Percentiles rank a stretch among this genome's conserved stretches.
These are phyloP conservation scores for Microctenopoma lineatum DNA, from an alignment of 2,797 vertebrate genomes.

Conservation along the genomic window DNA sequence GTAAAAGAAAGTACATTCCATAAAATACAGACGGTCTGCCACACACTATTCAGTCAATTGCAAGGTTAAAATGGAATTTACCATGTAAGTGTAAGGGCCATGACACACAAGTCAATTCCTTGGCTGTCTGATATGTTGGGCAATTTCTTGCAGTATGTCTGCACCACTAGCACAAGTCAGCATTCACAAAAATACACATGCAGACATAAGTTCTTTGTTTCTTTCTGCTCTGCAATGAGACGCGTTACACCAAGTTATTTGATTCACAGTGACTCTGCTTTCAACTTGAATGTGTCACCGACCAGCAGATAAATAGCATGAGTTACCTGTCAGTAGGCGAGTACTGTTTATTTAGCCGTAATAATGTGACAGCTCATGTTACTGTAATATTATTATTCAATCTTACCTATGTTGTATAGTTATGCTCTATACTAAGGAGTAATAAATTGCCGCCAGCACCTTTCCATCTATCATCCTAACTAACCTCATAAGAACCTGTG, in stretches of 20 bases:
- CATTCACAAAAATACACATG: not conserved
- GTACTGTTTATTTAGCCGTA: not conserved
- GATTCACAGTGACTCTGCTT: conserved; percentile 28
- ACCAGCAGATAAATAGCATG: conserved; percentile 17
- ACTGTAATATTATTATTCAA: not conserved
- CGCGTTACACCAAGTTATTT: conserved; percentile 24
- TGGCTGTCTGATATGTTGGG: too few species aligned
- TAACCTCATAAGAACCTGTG: conserved; percentile 47
- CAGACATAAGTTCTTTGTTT: not conserved
- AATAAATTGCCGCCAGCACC: conserved; percentile 23
- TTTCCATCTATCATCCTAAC: conserved; percentile 59
- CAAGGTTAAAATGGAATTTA: not conserved
- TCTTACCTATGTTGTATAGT: not conserved
- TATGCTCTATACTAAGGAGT: conserved; percentile 6
- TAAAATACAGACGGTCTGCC: not conserved
- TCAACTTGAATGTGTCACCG: conserved; percentile 42
- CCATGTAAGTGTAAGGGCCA: too few species aligned
- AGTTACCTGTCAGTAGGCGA: conserved; percentile 1
- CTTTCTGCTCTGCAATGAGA: conserved; percentile 11
- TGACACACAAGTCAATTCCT: too few species aligned
- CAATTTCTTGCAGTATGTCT: too few species aligned
- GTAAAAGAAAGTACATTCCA: not conserved
- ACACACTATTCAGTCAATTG: not conserved
- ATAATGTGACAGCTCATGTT: conserved; percentile 7
- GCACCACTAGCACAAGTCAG: too few species aligned